Base-by-base conservation (phyloP, 2,113 vertebrate species). In the Oophaga pumilio region DNA sequence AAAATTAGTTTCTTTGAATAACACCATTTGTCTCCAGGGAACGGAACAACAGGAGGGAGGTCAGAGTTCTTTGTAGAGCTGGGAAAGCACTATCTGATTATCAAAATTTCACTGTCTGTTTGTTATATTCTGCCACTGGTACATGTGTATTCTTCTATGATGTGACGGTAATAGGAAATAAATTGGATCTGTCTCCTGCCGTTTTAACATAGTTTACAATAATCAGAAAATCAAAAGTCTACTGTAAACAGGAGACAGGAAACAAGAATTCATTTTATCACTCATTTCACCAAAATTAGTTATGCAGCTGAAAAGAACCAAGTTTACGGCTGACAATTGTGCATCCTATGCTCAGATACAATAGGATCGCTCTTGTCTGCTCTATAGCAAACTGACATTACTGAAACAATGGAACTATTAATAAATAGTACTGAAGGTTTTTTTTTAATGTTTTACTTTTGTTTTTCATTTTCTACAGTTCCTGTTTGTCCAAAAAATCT, bases 1-100 rank as follows among this genome's bases (percentile, higher is more conserved):
- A 88, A 88, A 88, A 88, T 88, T 76, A 88, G 87, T 88, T 88
- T 88, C 87, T 88, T 88, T 88, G 80, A 88, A 88, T 88, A 88
- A 88, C 87, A 88, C 87, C 87, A 88, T 88, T 88, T 88, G 81
- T 88, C 87, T 88, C 87, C 73, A 20, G 87, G 87, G 87, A 88
- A 88, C 71, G 8, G 66, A 76, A 88, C 87, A 88, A 84, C 87
- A 88, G 87, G 87, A 88, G 87, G 81, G 80, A 88, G 87, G 87
- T 88, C 87, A 88, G 87, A 88, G 87, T 84, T 88, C 87, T 88
- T 66, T 84, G 87, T 84, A 84, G 80, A 83, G 81, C 87, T 84
- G 87, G 81, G 87, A 88, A 88, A 88, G 87, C 80, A 66, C 87
- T 88, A 88, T 88, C 87, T 88, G 87, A 88, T 88, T 84, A 88